Percentiles rank a stretch among this genome's conserved stretches.
Evolutionary conservation across 2,888 invertebrate species (phyloP).

Genomic region (Argyresthia albistria): DNA sequence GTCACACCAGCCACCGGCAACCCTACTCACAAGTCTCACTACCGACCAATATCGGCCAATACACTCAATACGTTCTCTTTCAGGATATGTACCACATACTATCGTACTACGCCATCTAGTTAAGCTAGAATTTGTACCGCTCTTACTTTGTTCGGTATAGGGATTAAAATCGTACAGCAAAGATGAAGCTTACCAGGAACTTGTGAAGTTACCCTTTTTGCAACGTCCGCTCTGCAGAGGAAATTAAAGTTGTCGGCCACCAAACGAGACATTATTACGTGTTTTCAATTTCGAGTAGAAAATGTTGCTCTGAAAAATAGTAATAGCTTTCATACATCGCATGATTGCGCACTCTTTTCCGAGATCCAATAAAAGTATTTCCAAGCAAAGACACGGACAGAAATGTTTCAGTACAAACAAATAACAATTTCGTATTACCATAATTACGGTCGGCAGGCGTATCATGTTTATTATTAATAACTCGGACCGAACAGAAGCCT

Average conservation of each 20-base stretch:
- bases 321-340: not conserved
- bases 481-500: constrained; percentile 14
- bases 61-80: too few species aligned
- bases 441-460: not conserved
- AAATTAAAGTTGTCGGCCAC: constrained; percentile 31
- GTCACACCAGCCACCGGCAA: too few species aligned
- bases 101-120: too few species aligned
- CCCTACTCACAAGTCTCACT: too few species aligned
- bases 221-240: constrained; percentile 20
- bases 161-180: too few species aligned
- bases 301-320: not conserved
- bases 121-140: too few species aligned
- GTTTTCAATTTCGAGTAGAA: not conserved
- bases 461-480: not conserved
- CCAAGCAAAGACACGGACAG: not conserved
- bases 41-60: too few species aligned
- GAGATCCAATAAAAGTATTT: too few species aligned
- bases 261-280: constrained; percentile 2
- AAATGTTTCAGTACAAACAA: not conserved
- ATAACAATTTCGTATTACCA: not conserved
- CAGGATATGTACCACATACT: too few species aligned
- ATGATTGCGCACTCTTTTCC: not conserved
- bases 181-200: too few species aligned
- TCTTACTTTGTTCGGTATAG: too few species aligned
- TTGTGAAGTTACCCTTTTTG: constrained; percentile 19